Evolutionary conservation across 2,888 invertebrate genomes (phyloP).

Genomic region (Leptarthrus brevirostris): DNA sequence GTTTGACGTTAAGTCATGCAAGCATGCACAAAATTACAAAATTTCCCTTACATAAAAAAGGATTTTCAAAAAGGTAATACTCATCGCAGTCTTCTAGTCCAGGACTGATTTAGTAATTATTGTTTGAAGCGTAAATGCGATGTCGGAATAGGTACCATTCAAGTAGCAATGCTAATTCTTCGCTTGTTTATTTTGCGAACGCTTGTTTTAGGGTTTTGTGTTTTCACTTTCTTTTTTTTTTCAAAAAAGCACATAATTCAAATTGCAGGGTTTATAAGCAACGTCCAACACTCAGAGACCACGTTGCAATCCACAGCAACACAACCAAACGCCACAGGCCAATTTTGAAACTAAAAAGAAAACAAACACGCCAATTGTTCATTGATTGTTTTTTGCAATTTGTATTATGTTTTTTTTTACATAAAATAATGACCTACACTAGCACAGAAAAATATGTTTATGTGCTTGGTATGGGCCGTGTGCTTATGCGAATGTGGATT

Average conservation of each 20-base stretch:
- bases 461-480: no score
- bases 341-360: constrained; percentile 62
- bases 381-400: constrained; percentile 27
- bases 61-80: background rate
- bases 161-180: constrained; percentile 18
- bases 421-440: background rate
- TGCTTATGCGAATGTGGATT: no score
- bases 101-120: no score
- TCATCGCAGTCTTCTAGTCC: constrained; percentile 6
- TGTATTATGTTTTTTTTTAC: constrained; percentile 6
- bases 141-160: constrained; percentile 18
- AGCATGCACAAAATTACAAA: constrained; percentile 1
- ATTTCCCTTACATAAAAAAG: background rate
- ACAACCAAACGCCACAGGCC: constrained; percentile 61
- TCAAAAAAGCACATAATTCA: no score
- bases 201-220: no score
- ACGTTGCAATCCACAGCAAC: constrained; percentile 60
- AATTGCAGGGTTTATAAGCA: constrained; percentile 24
- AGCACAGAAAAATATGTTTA: no score
- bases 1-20: constrained; percentile 12
- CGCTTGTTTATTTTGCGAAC: no score
- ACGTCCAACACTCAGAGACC: constrained; percentile 55
- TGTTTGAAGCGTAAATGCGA: constrained; percentile 11
- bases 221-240: no score
- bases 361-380: constrained; percentile 43